Percentiles rank a stretch among this genome's conserved stretches.
Evolutionary conservation across 2,797 vertebrate genomes (phyloP).

Genomic region (Alcedo quadribrachys): DNA sequence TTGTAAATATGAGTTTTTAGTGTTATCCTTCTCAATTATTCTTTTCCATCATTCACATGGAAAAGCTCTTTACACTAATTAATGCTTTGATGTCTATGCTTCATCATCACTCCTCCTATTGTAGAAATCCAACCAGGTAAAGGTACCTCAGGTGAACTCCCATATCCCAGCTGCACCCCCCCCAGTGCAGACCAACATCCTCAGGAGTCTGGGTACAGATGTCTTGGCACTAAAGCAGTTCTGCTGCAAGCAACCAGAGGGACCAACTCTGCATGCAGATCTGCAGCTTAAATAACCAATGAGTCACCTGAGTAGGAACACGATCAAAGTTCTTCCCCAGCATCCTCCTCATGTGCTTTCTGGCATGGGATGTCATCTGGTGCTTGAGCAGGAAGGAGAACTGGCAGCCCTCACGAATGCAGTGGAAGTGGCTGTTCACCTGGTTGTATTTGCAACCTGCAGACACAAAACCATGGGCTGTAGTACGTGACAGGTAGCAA

Average conservation of each 20-base stretch:
- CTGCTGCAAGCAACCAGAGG: background rate
- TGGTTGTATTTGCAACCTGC: constrained; percentile 99
- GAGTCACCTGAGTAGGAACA: constrained; percentile 91
- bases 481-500: background rate
- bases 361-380: constrained; percentile 98
- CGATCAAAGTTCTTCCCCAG: constrained; percentile 98
- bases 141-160: background rate
- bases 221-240: background rate
- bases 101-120: background rate
- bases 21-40: background rate
- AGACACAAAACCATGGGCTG: background rate
- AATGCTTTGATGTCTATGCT: background rate
- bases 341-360: constrained; percentile 99
- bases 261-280: background rate
- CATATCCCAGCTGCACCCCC: background rate
- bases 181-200: background rate
- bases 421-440: constrained; percentile 99
- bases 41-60: background rate
- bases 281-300: background rate
- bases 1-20: background rate
- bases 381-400: constrained; percentile 99
- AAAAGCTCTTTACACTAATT: background rate
- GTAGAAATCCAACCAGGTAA: background rate
- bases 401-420: constrained; percentile 97
- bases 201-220: background rate